Evolutionary conservation across 2,797 vertebrate species (phyloP), one percentile per base, ranked within the genome.

Genomic region (Gadopsis bispinosus): DNA sequence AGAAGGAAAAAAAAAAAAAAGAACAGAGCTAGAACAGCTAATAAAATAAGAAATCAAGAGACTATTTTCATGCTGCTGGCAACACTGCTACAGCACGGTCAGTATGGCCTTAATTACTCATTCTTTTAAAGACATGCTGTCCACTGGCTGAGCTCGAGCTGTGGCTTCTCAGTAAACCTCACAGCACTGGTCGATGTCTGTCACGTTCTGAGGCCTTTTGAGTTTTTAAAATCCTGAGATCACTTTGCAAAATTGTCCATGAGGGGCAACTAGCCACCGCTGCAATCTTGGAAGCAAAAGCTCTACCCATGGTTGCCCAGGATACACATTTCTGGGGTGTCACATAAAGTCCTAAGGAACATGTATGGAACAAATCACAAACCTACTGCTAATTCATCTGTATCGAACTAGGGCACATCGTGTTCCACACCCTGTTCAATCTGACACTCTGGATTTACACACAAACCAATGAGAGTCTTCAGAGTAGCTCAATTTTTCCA

Each of bases 1-100:
- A 76, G 73, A 41, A 41, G 33, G 33, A 35, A 35, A 35, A 35
- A 35, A 35, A 35, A 35, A 89, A 82, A 88, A 70, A 87, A 76
- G 73, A 84, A 87, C 61, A 69, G 37, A 79, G 75, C n/a, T n/a
- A n/a, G 80, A 89, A 82, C 72, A 86, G 74, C 77, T 84, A 75
- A 84, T 73, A 83, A 79, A 86, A 80, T 66, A 76, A 69, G 68
- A 71, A 79, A 69, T 74, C 54, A 88, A 75, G 82, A 84, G 75
- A 65, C 61, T 71, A 83, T 91, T 87, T 83, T 89, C 43, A 87
- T 85, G 75, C 83, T 70, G 43, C 67, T 68, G 66, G 71, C 69
- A 66, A 65, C 43, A 53, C 69, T 73, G 73, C 66, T 85, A 88
- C 69, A 68, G 59, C 58, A 35, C 50, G 66, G 66, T 62, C 75